Percentiles rank a stretch among this genome's conserved stretches.
These are phyloP conservation scores for Acestrorhynchus altus DNA, from an alignment of 2,797 vertebrate genomes.

Conservation along the genomic window DNA sequence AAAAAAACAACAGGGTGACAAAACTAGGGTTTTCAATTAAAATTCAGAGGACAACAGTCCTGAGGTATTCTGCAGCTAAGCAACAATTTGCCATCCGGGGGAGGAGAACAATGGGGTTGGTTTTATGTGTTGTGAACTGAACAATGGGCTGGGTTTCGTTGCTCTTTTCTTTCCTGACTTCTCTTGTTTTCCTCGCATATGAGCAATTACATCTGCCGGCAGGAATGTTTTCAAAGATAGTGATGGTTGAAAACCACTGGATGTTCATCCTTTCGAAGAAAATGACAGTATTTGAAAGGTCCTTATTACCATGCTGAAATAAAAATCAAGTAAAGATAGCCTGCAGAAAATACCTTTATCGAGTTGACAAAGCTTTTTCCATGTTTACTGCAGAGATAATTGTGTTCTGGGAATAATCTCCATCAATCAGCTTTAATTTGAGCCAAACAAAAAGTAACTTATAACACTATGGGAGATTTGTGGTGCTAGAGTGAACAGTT, in stretches of 20 bases:
- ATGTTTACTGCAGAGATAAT: background rate
- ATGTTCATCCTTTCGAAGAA: background rate
- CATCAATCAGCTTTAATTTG: background rate
- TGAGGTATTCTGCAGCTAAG: constrained; percentile 17
- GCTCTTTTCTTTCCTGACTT: background rate
- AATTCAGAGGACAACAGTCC: background rate
- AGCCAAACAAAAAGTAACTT: background rate
- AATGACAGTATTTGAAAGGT: background rate
- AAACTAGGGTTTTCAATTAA: constrained; percentile 27
- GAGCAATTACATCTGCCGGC: background rate
- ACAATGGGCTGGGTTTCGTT: constrained; percentile 8
- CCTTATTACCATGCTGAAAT: background rate
- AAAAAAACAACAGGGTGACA: constrained; percentile 17
- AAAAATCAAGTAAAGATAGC: background rate
- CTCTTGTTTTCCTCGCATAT: background rate
- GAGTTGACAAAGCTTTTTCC: background rate
- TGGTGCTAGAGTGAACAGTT: no score
- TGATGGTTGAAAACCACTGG: background rate
- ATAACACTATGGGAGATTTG: background rate
- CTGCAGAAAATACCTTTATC: background rate
- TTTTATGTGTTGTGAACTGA: constrained; percentile 20
- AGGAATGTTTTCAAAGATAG: constrained; percentile 15
- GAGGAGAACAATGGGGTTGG: constrained; percentile 10
- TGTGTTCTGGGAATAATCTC: background rate
- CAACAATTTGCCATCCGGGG: constrained; percentile 1